These are phyloP conservation scores for Leucoraja ocellata DNA, from an alignment of 2,797 vertebrate genomes.

Conservation along the genomic window DNA sequence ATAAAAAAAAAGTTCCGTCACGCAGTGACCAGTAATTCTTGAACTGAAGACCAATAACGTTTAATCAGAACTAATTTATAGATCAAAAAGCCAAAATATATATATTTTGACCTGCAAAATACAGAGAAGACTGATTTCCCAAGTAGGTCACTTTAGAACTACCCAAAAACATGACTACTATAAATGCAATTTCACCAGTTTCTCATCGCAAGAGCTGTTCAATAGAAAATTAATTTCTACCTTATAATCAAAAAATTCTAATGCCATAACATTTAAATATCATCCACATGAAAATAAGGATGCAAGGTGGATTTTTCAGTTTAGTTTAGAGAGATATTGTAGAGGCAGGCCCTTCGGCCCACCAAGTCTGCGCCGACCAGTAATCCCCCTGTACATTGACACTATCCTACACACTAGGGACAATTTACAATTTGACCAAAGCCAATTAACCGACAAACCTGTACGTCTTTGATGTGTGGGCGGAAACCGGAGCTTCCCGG, in stretches of 20 bases:
- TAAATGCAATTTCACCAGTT: slow-evolving; percentile 6
- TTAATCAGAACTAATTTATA: not conserved
- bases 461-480: too few relatives aligned
- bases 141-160: not conserved
- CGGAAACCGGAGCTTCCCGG: too few relatives aligned
- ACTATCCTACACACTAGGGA: too few relatives aligned
- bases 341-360: too few relatives aligned
- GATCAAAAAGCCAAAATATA: not conserved
- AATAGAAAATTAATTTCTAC: not conserved
- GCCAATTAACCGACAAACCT: too few relatives aligned
- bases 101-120: not conserved
- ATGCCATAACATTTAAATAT: not conserved
- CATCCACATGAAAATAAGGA: not conserved
- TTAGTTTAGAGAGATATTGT: too few relatives aligned
- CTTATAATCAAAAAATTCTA: not conserved
- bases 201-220: not conserved
- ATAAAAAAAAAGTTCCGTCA: too few relatives aligned
- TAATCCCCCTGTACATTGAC: too few relatives aligned
- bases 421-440: too few relatives aligned
- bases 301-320: not conserved
- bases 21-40: not conserved
- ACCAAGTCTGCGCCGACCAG: too few relatives aligned
- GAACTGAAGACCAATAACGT: not conserved
- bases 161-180: not conserved
- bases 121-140: not conserved